Percentiles rank a stretch among this genome's conserved stretches.
phyloP scores from a whole-genome alignment of 1,140 invertebrate species.

The Conus betulinus region DNA sequence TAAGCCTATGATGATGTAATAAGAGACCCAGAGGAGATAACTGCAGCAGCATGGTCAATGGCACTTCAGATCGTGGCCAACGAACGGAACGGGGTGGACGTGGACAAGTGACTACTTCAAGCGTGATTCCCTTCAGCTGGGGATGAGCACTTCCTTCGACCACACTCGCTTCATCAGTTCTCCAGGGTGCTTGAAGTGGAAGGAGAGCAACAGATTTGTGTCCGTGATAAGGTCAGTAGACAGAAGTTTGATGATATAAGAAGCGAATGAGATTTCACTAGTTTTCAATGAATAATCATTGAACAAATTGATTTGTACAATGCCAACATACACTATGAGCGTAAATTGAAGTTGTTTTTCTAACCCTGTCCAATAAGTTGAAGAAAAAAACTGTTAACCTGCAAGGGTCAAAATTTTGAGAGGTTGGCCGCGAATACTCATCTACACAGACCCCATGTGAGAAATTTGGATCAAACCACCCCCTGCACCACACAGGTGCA shows the following conservation, averaged over 20 bases:
- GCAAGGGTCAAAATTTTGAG: too few species aligned
- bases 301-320: background rate
- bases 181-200: constrained; percentile 69
- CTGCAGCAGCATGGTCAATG: background rate
- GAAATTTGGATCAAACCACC: too few species aligned
- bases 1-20: background rate
- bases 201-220: constrained; percentile 74
- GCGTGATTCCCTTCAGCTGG: constrained; percentile 79
- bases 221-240: constrained; percentile 73
- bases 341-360: too few species aligned
- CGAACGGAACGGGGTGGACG: constrained; percentile 81
- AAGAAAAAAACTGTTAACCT: too few species aligned
- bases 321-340: background rate
- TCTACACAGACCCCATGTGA: too few species aligned
- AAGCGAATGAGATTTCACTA: background rate
- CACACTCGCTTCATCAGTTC: constrained; percentile 73
- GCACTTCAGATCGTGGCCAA: constrained; percentile 81
- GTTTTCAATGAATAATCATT: background rate
- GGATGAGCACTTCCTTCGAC: constrained; percentile 77
- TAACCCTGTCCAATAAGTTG: too few species aligned
- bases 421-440: too few species aligned
- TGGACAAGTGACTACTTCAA: constrained; percentile 85
- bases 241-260: background rate
- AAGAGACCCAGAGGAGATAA: background rate
- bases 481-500: too few species aligned